phyloP scores from a whole-genome alignment of 2,797 vertebrate species.

The Acrocephalus scirpaceus region DNA sequence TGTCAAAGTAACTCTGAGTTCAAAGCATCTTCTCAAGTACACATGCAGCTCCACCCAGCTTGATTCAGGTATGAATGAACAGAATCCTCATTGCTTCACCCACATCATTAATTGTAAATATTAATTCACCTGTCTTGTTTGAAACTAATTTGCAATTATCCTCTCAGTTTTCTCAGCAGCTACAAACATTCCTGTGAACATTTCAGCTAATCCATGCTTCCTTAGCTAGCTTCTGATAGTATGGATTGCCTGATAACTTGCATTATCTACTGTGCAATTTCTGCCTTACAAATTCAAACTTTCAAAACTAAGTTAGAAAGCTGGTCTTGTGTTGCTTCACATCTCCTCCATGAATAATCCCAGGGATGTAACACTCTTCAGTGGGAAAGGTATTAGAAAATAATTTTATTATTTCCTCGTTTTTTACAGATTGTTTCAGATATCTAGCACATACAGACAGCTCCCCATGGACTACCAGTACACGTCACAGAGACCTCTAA shows the following conservation, averaged over 20 bases:
- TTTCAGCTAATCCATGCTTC: neutral
- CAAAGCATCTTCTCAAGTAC: neutral
- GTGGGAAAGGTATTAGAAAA: neutral
- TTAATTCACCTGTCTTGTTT: constrained; percentile 4
- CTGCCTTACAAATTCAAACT: neutral
- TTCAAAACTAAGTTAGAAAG: neutral
- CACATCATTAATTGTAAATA: neutral
- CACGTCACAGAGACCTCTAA: neutral
- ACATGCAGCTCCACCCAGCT: neutral
- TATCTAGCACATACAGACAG: neutral
- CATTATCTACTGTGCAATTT: neutral
- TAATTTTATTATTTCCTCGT: neutral
- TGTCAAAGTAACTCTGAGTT: neutral
- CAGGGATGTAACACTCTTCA: neutral
- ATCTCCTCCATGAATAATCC: neutral
- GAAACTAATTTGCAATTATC: neutral
- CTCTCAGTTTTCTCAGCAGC: neutral
- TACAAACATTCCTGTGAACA: neutral
- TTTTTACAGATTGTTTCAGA: neutral
- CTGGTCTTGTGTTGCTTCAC: neutral
- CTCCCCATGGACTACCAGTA: neutral
- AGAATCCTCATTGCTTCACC: neutral
- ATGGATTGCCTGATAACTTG: neutral
- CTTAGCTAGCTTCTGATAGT: neutral
- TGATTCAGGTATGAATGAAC: neutral